A percentile compares a stretch with the other conserved stretches of the same genome.
phyloP scores from a whole-genome alignment of 2,888 invertebrate species.

The Mesorhabditis sp. region DNA sequence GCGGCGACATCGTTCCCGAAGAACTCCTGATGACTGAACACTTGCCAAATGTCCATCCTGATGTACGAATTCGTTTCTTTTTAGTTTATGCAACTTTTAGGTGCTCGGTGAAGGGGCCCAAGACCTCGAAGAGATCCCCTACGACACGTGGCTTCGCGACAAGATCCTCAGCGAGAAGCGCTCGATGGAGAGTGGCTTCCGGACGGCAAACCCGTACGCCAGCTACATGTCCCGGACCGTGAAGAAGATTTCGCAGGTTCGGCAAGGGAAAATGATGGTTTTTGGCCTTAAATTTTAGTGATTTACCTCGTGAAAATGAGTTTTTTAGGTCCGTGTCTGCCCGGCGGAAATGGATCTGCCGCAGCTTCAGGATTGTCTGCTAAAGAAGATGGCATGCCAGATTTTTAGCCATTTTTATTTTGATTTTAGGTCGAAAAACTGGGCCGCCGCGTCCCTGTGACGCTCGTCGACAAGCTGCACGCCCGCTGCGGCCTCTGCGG shows the following conservation, averaged over 20 bases:
- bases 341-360: conserved; percentile 45
- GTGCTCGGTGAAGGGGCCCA: conserved; percentile 35
- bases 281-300: neutral
- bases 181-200: conserved; percentile 37
- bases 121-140: conserved; percentile 53
- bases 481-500: conserved; percentile 54
- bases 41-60: conserved; percentile 50
- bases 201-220: conserved; percentile 8
- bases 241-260: neutral
- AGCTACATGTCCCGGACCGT: neutral
- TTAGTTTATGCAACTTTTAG: neutral
- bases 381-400: conserved; percentile 42
- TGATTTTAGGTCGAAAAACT: neutral
- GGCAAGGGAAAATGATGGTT: too few species aligned
- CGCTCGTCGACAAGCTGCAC: conserved; percentile 54
- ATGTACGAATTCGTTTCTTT: conserved; percentile 21
- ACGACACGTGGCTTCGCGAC: conserved; percentile 45
- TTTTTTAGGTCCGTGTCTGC: conserved; percentile 53
- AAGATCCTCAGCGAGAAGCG: conserved; percentile 34
- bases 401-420: neutral
- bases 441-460: conserved; percentile 42
- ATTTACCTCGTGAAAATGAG: neutral
- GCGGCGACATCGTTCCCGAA: conserved; percentile 54
- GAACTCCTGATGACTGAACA: conserved; percentile 46
- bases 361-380: conserved; percentile 47